These are phyloP conservation scores for Euzetes globulus DNA, from an alignment of 2,888 invertebrate species.

Conservation along the genomic window DNA sequence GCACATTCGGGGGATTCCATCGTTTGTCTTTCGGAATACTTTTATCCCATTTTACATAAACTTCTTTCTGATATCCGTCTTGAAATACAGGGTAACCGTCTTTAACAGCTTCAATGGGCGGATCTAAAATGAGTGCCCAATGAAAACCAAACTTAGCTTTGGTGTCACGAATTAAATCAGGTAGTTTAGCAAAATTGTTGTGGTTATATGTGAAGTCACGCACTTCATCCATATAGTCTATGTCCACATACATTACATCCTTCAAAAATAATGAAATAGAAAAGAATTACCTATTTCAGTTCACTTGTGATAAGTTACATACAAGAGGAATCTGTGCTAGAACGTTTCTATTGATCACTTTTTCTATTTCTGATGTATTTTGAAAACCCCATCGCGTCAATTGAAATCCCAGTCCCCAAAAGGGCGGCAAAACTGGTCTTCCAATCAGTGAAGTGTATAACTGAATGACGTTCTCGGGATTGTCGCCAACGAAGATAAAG, in stretches of 20 bases:
- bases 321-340: slow-evolving; percentile 70
- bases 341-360: slow-evolving; percentile 61
- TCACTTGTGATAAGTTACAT: slow-evolving; percentile 54
- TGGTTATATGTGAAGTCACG: slow-evolving; percentile 71
- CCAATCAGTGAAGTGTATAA: slow-evolving; percentile 62
- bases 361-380: slow-evolving; percentile 57
- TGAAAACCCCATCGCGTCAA: slow-evolving; percentile 62
- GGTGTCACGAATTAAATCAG: slow-evolving; percentile 55
- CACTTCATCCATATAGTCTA: slow-evolving; percentile 70
- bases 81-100: background rate
- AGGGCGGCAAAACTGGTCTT: slow-evolving; percentile 70
- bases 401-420: slow-evolving; percentile 82
- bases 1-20: background rate
- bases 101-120: background rate
- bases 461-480: slow-evolving; percentile 53
- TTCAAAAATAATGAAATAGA: too few species aligned
- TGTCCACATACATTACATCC: too few species aligned
- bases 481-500: slow-evolving; percentile 66
- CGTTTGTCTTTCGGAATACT: background rate
- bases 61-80: background rate
- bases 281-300: background rate
- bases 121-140: background rate
- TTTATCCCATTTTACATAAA: slow-evolving; percentile 14
- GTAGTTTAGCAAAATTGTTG: slow-evolving; percentile 57
- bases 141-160: background rate